Evolutionary conservation across 2,888 invertebrate genomes (phyloP).

Genomic region (Phytoseiulus persimilis): DNA sequence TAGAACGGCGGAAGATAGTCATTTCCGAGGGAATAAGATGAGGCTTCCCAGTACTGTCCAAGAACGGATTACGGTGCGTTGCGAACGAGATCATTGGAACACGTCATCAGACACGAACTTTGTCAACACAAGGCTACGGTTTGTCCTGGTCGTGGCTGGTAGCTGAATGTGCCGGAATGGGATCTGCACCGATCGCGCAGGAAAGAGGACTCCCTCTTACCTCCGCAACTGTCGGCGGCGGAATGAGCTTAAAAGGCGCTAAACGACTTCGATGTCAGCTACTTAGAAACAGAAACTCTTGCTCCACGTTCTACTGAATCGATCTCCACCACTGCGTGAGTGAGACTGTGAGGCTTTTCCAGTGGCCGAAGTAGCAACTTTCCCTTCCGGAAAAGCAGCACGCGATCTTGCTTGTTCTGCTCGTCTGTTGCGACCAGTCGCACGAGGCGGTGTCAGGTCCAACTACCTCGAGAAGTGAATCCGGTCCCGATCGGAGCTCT

Average conservation of each 20-base stretch:
- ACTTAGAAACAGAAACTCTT: neutral
- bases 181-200: neutral
- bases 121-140: neutral
- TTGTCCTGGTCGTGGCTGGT: neutral
- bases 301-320: neutral
- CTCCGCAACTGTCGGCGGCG: neutral
- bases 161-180: neutral
- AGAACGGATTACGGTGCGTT: neutral
- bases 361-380: neutral
- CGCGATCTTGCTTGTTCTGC: neutral
- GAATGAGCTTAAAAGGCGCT: neutral
- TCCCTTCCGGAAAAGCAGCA: neutral
- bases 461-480: neutral
- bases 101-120: neutral
- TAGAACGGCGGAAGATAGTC: neutral
- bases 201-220: neutral
- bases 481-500: neutral
- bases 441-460: neutral
- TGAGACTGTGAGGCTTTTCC: neutral
- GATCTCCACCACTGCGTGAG: neutral
- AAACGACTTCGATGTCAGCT: neutral
- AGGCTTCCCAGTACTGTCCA: neutral
- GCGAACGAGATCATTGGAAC: neutral
- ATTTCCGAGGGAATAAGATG: neutral
- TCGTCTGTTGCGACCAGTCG: neutral